Percentiles rank a stretch among this genome's conserved stretches.
phyloP scores from a whole-genome alignment of 1,140 invertebrate species.

The Planococcus citri region DNA sequence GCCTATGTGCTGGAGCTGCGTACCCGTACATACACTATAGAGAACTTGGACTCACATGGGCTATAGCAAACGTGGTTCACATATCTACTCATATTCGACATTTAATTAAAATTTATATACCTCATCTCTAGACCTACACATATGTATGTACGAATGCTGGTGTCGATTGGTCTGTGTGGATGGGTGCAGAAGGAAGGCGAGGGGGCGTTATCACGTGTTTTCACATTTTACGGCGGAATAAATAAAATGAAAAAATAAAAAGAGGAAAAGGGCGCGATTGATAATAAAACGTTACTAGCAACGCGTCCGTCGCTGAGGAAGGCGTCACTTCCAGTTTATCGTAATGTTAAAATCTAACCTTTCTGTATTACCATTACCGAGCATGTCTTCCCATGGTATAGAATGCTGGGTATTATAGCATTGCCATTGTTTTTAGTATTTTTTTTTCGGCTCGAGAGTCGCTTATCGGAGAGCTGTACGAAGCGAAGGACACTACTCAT shows the following conservation, averaged over 20 bases:
- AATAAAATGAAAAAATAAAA: background rate
- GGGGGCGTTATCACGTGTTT: background rate
- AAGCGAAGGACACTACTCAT: background rate
- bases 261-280: conserved; percentile 5
- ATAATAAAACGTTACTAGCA: background rate
- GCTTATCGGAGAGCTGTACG: background rate
- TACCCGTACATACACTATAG: too few relatives aligned
- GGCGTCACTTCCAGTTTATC: conserved; percentile 5
- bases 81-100: too few relatives aligned
- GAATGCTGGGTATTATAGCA: too few relatives aligned
- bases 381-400: conserved; percentile 1
- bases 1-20: too few relatives aligned
- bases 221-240: background rate
- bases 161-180: background rate
- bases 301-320: background rate
- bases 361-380: background rate
- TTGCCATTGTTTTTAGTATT: conserved; percentile 3
- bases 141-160: too few relatives aligned
- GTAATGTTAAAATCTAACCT: conserved; percentile 3
- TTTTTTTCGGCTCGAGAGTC: background rate
- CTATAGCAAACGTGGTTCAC: too few relatives aligned
- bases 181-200: background rate
- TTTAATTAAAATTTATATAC: too few relatives aligned
- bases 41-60: too few relatives aligned
- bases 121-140: too few relatives aligned